Base-by-base conservation (phyloP, 2,113 vertebrate species). In the Bagarius yarrelli region DNA sequence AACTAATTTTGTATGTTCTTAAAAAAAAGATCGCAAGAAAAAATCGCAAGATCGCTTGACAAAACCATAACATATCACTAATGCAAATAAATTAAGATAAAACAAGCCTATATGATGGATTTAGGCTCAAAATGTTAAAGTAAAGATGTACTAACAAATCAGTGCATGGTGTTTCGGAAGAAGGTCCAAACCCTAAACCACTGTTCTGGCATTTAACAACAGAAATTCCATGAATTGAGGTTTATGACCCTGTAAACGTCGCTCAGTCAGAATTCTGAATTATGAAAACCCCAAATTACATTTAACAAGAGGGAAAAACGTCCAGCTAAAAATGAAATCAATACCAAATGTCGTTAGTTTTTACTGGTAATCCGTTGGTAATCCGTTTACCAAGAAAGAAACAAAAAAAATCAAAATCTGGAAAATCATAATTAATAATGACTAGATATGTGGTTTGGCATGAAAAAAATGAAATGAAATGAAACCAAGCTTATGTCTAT, bases 231-330 rank as follows among this genome's bases (percentile, higher is more conserved):
- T 76, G 67, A 84, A 50, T 73, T 47, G 6, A 47, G 44, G 9
- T 47, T 84, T n/a, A 78, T 73, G 59, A 78, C 47, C 78, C 57
- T 30, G 16, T 56, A 44, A 60, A 77, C 32, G 13, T 73, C 74
- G 59, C 23, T 66, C 36, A 77, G 11, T 19, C 32, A 52, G 13
- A 73, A 81, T 73, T 52, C 36, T 53, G 16, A 30, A 72, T 72
- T 11, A 27, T 47, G 44, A 72, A 70, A 27, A 50, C 15, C 34
- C 66, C 23, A 69, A 13, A 27, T 71, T 71, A 69, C 13, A 69
- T 47, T 69, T 44, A 69, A 69, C 13, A 25, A 69, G 66, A 72
- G 16, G 18, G 50, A 53, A 72, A 53, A 21, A 53, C 18, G 2
- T 15, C 6, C 40, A 71, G 23, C 5, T 69, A 70, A 47, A 27